Evolutionary conservation across 2,797 vertebrate genomes (phyloP).

Genomic region (Sebastes hopkinsi): DNA sequence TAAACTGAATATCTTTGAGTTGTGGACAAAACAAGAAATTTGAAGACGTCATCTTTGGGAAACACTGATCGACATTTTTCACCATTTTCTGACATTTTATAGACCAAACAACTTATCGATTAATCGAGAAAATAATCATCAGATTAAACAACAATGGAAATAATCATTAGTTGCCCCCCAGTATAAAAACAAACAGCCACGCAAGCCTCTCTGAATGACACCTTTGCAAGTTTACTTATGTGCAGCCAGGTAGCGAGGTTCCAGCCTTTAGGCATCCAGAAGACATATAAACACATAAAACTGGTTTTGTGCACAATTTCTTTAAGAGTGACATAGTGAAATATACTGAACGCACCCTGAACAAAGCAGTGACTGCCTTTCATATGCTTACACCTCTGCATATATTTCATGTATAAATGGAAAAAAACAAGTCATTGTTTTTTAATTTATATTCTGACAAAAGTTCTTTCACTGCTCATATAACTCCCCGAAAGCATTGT

Average conservation of each 20-base stretch:
- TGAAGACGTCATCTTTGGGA: no score
- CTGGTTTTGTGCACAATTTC: neutral
- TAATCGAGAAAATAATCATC: no score
- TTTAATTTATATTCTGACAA: constrained; percentile 1
- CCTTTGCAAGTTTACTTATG: neutral
- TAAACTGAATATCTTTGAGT: no score
- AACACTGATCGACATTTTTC: no score
- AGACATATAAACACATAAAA: neutral
- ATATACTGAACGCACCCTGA: neutral
- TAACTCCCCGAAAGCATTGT: constrained; percentile 1
- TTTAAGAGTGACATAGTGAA: neutral
- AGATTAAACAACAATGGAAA: no score
- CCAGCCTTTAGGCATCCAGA: neutral
- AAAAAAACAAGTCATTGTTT: neutral
- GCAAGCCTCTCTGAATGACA: neutral
- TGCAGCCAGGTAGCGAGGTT: neutral
- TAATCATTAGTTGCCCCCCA: no score
- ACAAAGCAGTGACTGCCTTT: neutral
- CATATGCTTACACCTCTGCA: no score
- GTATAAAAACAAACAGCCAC: neutral
- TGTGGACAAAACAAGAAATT: no score
- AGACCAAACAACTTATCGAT: no score
- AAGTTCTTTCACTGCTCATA: constrained; percentile 15
- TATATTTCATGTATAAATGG: neutral
- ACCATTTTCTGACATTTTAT: no score